A percentile compares a stretch with the other conserved stretches of the same genome.
phyloP scores from a whole-genome alignment of 2,113 vertebrate genomes.

The Vimba vimba region DNA sequence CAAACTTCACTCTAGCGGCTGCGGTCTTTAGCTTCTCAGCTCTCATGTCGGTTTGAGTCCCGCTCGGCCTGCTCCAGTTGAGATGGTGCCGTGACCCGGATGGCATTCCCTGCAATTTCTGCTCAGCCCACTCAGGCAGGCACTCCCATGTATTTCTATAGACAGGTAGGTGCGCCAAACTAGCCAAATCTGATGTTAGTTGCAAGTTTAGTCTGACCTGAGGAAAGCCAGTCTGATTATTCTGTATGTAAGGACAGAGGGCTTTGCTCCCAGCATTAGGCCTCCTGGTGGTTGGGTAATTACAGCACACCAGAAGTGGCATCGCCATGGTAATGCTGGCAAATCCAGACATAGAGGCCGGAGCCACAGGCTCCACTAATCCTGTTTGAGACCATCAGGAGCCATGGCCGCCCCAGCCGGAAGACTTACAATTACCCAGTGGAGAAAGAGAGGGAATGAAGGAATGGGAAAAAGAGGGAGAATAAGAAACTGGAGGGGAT shows the following conservation, averaged over 20 bases:
- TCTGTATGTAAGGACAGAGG: conserved; percentile 68
- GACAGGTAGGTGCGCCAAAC: background rate
- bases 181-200: conserved; percentile 40
- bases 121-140: background rate
- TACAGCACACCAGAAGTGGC: conserved; percentile 74
- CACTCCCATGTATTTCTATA: background rate
- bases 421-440: conserved; percentile 74
- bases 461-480: conserved; percentile 61
- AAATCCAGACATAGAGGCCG: conserved; percentile 73
- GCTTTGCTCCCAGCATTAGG: conserved; percentile 54
- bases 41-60: background rate
- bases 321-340: conserved; percentile 74
- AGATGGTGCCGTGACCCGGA: background rate
- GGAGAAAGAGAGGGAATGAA: conserved; percentile 45
- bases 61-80: background rate
- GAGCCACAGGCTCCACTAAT: conserved; percentile 77
- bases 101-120: background rate
- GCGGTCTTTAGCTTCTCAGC: background rate
- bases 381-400: conserved; percentile 76
- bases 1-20: too few relatives aligned
- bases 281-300: conserved; percentile 81
- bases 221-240: conserved; percentile 65
- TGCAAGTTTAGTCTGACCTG: conserved; percentile 59
- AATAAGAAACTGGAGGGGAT: background rate
- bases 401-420: conserved; percentile 68